A percentile compares a stretch with the other conserved stretches of the same genome.
Evolutionary conservation across 2,797 vertebrate species (phyloP).

Genomic region (Adelosebastes latens): DNA sequence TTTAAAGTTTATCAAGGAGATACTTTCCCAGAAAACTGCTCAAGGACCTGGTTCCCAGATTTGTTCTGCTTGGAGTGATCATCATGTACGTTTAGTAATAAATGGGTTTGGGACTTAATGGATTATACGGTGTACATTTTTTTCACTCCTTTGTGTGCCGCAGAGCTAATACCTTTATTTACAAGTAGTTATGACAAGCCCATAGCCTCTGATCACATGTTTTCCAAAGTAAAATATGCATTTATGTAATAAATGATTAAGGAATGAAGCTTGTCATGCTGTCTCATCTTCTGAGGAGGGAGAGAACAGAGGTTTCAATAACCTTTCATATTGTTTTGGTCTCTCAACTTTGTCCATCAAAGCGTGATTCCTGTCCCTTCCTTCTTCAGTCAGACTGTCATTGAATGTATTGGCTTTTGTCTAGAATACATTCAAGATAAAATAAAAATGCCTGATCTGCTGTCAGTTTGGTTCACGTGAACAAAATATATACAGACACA

Average conservation of each 20-base stretch:
- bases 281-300: background rate
- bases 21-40: background rate
- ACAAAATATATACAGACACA: background rate
- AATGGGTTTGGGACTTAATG: background rate
- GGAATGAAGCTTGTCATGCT: background rate
- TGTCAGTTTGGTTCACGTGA: conserved; percentile 2
- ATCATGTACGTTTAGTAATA: conserved; percentile 5
- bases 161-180: background rate
- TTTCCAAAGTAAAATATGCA: conserved; percentile 2
- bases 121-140: background rate
- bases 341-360: background rate
- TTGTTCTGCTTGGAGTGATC: background rate
- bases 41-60: background rate
- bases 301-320: background rate
- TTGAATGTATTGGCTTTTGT: background rate
- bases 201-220: background rate
- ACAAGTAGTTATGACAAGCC: background rate
- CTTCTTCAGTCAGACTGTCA: background rate
- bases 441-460: background rate
- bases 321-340: background rate
- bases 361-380: background rate
- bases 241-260: conserved; percentile 36
- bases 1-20: background rate
- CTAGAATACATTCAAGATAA: background rate
- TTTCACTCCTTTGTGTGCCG: background rate